phyloP scores from a whole-genome alignment of 2,888 invertebrate genomes.

The Polyommatus iphigenia region DNA sequence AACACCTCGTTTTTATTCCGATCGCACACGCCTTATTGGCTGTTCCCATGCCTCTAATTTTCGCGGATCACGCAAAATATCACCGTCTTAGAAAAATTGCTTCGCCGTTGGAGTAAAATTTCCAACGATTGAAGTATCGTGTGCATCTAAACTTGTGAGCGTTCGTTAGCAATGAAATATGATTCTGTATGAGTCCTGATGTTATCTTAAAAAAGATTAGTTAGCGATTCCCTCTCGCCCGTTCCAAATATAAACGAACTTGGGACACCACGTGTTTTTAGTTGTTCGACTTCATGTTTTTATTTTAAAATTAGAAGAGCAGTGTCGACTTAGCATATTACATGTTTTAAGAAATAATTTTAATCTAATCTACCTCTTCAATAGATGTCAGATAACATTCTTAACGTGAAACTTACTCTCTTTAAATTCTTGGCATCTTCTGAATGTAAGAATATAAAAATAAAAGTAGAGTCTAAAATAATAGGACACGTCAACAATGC shows the following conservation, averaged over 20 bases:
- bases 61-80: slow-evolving; percentile 61
- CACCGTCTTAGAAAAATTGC: slow-evolving; percentile 32
- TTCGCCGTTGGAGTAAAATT: not conserved
- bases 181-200: slow-evolving; percentile 48
- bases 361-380: not conserved
- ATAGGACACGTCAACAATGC: not conserved
- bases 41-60: slow-evolving; percentile 78
- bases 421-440: no score
- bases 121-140: not conserved
- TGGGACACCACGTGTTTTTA: slow-evolving; percentile 70
- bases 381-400: not conserved
- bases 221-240: slow-evolving; percentile 56
- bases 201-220: slow-evolving; percentile 76
- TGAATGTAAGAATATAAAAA: not conserved
- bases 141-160: not conserved
- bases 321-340: not conserved
- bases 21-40: slow-evolving; percentile 69
- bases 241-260: slow-evolving; percentile 74
- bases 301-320: slow-evolving; percentile 9
- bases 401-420: not conserved
- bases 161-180: slow-evolving; percentile 61
- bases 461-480: not conserved
- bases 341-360: not conserved
- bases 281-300: slow-evolving; percentile 47
- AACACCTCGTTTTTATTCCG: slow-evolving; percentile 73